These are phyloP conservation scores for Thera britannica DNA, from an alignment of 2,888 invertebrate species.

Conservation along the genomic window DNA sequence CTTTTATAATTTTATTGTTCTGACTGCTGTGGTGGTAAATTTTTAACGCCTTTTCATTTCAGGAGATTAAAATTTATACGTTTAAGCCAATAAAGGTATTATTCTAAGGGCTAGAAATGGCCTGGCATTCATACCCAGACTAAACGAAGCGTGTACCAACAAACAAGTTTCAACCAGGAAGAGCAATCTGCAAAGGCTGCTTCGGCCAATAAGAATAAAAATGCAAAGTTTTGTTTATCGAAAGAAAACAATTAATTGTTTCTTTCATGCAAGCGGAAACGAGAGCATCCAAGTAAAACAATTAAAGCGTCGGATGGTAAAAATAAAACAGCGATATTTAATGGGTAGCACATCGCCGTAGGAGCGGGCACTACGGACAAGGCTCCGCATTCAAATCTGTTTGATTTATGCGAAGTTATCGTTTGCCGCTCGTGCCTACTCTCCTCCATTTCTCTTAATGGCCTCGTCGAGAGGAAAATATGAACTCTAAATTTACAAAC, in stretches of 20 bases:
- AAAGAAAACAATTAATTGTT: slow-evolving; percentile 13
- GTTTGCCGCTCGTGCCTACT: slow-evolving; percentile 53
- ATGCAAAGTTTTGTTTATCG: slow-evolving; percentile 5
- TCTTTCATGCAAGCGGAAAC: slow-evolving; percentile 11
- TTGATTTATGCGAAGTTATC: slow-evolving; percentile 71
- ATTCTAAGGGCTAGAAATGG: no score
- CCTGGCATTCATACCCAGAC: not conserved
- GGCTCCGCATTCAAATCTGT: slow-evolving; percentile 66
- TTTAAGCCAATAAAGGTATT: not conserved
- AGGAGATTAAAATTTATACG: not conserved
- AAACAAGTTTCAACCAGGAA: not conserved
- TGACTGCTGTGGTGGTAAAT: slow-evolving; percentile 12
- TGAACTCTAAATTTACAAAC: slow-evolving; percentile 38
- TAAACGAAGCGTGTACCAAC: not conserved
- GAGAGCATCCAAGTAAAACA: slow-evolving; percentile 29
- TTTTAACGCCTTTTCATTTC: not conserved
- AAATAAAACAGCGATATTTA: slow-evolving; percentile 35
- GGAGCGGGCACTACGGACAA: slow-evolving; percentile 53
- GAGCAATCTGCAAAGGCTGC: not conserved
- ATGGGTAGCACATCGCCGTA: slow-evolving; percentile 55
- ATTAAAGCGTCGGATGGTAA: slow-evolving; percentile 19
- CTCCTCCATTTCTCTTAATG: slow-evolving; percentile 42
- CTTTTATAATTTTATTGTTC: slow-evolving; percentile 38
- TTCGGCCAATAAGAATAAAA: not conserved
- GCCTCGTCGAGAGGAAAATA: slow-evolving; percentile 35